Evolutionary conservation across 2,888 invertebrate species (phyloP).

Genomic region (Hypomecis punctinalis): DNA sequence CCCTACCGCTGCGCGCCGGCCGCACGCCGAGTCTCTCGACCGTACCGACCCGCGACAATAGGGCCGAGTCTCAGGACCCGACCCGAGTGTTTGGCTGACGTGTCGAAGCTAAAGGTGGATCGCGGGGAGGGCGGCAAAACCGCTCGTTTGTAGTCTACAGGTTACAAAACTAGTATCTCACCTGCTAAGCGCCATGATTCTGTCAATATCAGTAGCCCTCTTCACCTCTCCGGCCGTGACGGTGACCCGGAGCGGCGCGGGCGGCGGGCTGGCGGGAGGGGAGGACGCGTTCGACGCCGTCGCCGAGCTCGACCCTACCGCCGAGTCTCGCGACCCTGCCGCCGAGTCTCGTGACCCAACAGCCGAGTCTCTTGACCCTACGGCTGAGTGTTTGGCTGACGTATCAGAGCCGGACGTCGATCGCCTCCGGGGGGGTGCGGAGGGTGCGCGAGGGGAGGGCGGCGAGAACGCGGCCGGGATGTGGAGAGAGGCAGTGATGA

Average conservation of each 20-base stretch:
- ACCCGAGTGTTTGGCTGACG: too few relatives aligned
- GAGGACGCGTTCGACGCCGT: slow-evolving; percentile 70
- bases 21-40: too few relatives aligned
- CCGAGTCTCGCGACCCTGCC: slow-evolving; percentile 88
- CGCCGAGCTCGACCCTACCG: slow-evolving; percentile 83
- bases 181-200: slow-evolving; percentile 69
- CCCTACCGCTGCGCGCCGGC: too few relatives aligned
- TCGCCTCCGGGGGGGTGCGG: slow-evolving; percentile 67
- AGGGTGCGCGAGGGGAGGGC: slow-evolving; percentile 61
- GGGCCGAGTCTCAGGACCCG: too few relatives aligned
- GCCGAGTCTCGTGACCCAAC: slow-evolving; percentile 83
- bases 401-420: slow-evolving; percentile 73
- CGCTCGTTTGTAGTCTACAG: neutral
- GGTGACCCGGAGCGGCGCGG: slow-evolving; percentile 77
- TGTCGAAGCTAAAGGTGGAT: too few relatives aligned
- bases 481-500: slow-evolving; percentile 92
- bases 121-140: too few relatives aligned
- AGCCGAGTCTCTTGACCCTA: slow-evolving; percentile 52
- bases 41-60: too few relatives aligned
- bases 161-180: slow-evolving; percentile 35
- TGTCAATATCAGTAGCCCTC: slow-evolving; percentile 73
- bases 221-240: slow-evolving; percentile 86
- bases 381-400: slow-evolving; percentile 32
- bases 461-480: slow-evolving; percentile 86
- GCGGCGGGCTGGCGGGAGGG: slow-evolving; percentile 65